Evolutionary conservation across 2,888 invertebrate genomes (phyloP).

Genomic region (Eupithecia inturbata): DNA sequence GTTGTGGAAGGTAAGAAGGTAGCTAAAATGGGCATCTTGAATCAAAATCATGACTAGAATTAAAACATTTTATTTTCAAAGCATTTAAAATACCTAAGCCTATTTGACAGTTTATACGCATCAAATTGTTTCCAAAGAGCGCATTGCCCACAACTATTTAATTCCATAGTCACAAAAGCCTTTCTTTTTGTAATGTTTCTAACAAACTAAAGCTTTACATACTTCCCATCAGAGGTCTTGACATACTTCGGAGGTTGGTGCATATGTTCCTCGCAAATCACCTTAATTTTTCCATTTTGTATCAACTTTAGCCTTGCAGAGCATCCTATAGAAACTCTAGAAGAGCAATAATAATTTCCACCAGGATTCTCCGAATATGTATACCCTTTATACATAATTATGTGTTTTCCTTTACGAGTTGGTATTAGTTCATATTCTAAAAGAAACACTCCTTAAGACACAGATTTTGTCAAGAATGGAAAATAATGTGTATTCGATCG

Average conservation of each 20-base stretch:
- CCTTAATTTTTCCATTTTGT: background rate
- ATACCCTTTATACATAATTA: conserved; percentile 17
- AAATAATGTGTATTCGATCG: too few species aligned
- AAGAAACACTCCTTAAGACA: conserved; percentile 34
- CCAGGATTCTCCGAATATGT: too few species aligned
- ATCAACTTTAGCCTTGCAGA: conserved; percentile 19
- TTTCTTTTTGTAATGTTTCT: background rate
- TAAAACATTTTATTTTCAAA: background rate
- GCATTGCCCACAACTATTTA: too few species aligned
- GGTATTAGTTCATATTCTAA: conserved; percentile 49
- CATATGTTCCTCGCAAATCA: conserved; percentile 7
- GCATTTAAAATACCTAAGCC: background rate
- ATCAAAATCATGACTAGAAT: background rate
- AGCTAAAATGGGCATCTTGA: background rate
- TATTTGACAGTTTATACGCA: too few species aligned
- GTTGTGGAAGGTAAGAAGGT: background rate
- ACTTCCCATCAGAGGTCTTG: background rate
- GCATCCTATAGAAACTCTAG: conserved; percentile 10
- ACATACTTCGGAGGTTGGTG: conserved; percentile 4
- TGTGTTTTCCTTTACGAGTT: conserved; percentile 45
- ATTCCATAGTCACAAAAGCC: too few species aligned
- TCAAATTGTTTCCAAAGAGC: too few species aligned
- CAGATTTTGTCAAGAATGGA: background rate
- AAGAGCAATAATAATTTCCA: conserved; percentile 25
- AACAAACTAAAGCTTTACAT: background rate